Evolutionary conservation across 1,140 invertebrate species (phyloP), one percentile per base, ranked within the genome.

Genomic region (Acromyrmex heyeri): DNA sequence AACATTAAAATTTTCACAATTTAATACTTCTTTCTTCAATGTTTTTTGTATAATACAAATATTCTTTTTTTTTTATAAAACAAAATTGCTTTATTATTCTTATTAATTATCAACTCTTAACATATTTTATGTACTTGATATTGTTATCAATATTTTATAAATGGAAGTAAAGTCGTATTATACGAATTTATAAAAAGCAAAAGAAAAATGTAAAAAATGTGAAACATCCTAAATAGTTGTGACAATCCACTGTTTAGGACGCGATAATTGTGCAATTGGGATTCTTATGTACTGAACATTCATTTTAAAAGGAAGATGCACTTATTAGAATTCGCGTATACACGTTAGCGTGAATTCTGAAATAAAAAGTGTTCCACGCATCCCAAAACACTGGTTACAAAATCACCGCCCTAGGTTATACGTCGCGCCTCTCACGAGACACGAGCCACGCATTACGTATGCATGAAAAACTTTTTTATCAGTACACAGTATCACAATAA

Each of bases 391-490:
- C 24, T 24, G 24, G 69, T 75, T 62, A 34, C 55, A 75, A 62
- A 73, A 83, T 24, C 55, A 38, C 4, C 38, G 34, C 18, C 18
- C 18, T 62, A 24, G 24, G n/a, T 72, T 21, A 21, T 38, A 61
- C 34, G 24, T 73, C n/a, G 79, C 38, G 38, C n/a, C 64, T 83
- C 69, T 83, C 79, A 30, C 18, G 79, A 75, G 69, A 83, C 79
- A 75, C 79, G 21, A 81, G 77, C 30, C 48, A 73, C 27, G 53
- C 55, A 62, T 75, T 62, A 75, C 24, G 57, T 83, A 83, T 83
- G 55, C 79, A 83, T 75, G 79, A 83, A 75, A 75, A 83, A 83
- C 69, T 83, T 83, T 83, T 61, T 82, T 83, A 83, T 83, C 79
- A 75, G 79, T 62, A 38, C 55, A 21, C 1, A 82, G 67, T 83